Conservation (phyloP, 2,113 vertebrate species). For the Xyliphius kryptos region DNA sequence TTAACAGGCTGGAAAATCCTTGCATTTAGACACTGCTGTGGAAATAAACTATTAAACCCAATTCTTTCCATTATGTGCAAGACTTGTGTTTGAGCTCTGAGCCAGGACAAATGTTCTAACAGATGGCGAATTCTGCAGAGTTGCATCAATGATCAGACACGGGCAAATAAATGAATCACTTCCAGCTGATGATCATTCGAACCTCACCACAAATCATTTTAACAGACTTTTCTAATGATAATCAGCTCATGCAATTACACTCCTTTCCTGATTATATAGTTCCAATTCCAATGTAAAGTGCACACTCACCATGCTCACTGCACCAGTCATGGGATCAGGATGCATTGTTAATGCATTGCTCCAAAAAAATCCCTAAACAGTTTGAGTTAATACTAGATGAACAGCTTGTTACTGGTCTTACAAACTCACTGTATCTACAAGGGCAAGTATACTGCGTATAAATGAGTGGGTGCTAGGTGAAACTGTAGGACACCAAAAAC, state of each 20-base stretch:
- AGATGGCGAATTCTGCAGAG: slow-evolving; percentile 15
- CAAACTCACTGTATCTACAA: not conserved
- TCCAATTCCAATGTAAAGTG: no score
- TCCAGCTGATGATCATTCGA: not conserved
- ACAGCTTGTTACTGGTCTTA: no score
- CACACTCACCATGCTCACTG: slow-evolving; percentile 32
- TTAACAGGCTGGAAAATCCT: slow-evolving; percentile 19
- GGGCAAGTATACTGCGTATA: not conserved
- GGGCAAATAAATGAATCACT: not conserved
- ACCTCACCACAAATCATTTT: not conserved
- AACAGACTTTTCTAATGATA: not conserved
- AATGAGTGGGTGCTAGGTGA: slow-evolving; percentile 20
- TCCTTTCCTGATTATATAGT: no score
- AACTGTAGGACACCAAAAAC: slow-evolving; percentile 32
- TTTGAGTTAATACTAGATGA: not conserved
- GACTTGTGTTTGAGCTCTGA: not conserved
- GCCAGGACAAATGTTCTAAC: slow-evolving; percentile 8
- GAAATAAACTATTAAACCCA: slow-evolving; percentile 13
- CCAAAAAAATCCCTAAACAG: not conserved
- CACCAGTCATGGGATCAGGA: slow-evolving; percentile 17
- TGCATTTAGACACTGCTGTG: slow-evolving; percentile 12
- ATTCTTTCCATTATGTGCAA: slow-evolving; percentile 3
- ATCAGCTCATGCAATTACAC: not conserved
- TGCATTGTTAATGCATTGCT: slow-evolving; percentile 29
- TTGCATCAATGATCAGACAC: not conserved